phyloP scores from a whole-genome alignment of 2,113 vertebrate species.

The Stercorarius parasiticus region DNA sequence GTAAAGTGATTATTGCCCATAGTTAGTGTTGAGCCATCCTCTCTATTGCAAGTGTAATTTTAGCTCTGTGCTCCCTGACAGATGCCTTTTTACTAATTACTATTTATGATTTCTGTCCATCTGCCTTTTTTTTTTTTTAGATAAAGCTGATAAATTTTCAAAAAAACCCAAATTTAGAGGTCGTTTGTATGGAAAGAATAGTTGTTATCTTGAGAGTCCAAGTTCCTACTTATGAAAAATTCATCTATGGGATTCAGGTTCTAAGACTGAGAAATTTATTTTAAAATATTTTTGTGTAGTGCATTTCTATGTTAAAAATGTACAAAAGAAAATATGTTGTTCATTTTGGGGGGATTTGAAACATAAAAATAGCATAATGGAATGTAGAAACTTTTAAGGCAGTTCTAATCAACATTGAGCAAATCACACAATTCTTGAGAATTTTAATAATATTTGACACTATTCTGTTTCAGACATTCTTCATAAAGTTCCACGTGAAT shows the following conservation, averaged over 20 bases:
- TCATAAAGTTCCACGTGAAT: not conserved
- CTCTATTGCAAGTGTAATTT: not conserved
- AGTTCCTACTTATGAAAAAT: not conserved
- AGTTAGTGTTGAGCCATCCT: not conserved
- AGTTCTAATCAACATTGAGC: not conserved
- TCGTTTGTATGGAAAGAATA: not conserved
- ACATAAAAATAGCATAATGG: not conserved
- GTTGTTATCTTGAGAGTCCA: not conserved
- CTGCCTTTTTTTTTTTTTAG: not conserved
- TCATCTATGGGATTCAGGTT: not conserved
- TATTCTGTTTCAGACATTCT: not conserved
- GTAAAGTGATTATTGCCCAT: not conserved
- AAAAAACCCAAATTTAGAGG: not conserved
- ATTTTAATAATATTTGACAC: not conserved
- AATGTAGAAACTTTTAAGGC: not conserved
- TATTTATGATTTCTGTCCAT: not conserved
- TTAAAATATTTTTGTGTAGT: not conserved
- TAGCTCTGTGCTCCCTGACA: not conserved
- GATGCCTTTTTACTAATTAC: not conserved
- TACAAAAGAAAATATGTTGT: not conserved
- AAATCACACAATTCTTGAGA: not conserved
- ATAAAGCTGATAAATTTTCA: not conserved
- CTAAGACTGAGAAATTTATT: not conserved
- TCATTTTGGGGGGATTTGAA: not conserved
- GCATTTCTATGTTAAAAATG: not conserved